phyloP scores from a whole-genome alignment of 2,797 vertebrate species.

The Myripristis jacobus region DNA sequence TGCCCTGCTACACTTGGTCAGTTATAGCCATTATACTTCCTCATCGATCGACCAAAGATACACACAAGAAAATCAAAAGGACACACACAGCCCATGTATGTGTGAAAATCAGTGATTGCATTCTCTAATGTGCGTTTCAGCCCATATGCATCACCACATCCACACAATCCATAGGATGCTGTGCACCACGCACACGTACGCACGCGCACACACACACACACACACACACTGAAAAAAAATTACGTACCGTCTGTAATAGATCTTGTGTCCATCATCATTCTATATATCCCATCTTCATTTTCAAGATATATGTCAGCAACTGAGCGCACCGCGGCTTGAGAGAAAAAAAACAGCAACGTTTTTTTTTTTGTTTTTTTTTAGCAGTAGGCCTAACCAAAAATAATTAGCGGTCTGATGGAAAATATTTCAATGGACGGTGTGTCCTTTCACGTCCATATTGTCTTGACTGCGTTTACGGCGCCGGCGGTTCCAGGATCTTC shows the following conservation, averaged over 20 bases:
- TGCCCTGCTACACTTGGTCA: conserved; percentile 67
- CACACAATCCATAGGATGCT: background rate
- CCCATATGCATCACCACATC: background rate
- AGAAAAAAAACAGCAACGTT: background rate
- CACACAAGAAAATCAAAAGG: background rate
- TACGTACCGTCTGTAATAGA: conserved; percentile 50
- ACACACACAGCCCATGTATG: conserved; percentile 15
- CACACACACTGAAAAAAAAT: background rate
- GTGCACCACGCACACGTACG: too few species aligned
- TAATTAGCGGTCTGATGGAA: background rate
- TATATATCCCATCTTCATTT: conserved; percentile 48
- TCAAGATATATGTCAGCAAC: conserved; percentile 24
- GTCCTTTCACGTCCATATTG: conserved; percentile 3
- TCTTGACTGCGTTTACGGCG: background rate
- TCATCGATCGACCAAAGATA: background rate
- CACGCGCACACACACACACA: fast-evolving
- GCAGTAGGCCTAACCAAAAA: conserved; percentile 13
- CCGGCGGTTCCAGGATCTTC: background rate
- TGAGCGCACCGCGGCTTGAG: conserved; percentile 57
- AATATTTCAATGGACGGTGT: background rate
- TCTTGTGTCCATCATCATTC: conserved; percentile 38
- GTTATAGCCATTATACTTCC: conserved; percentile 33
- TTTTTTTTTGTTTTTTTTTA: too few species aligned
- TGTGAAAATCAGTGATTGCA: conserved; percentile 6
- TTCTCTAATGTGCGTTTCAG: background rate